Evolutionary conservation across 1,140 invertebrate species (phyloP), one percentile per base, ranked within the genome.

Genomic region (Coboldia fuscipes): DNA sequence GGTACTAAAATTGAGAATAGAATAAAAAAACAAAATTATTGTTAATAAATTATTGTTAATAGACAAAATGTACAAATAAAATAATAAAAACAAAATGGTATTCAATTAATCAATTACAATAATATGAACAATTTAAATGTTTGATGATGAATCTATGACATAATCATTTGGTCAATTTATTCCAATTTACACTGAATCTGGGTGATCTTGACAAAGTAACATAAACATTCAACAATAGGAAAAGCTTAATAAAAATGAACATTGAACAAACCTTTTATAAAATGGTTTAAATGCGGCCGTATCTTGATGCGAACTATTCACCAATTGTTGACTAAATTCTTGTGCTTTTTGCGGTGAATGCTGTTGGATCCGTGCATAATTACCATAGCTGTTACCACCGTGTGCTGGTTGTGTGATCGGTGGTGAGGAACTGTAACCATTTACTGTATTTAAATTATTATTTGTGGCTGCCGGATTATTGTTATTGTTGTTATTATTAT

Each of bases 281-380:
- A 84, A 79, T 33, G 80, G 79, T 56, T 83, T 83, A 50, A 84
- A 86, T 45, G 73, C 73, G 24, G 78, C 70, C 41, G 69, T 64
- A 41, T 69, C 60, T 42, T 45, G 38, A 36, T 31, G 65, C 45
- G 63, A 57, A 24, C 65, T 70, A 45, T 60, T 58, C 45, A 50
- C 62, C 24, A 65, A 47, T 34, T 58, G 59, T 33, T 58, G 58
- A 39, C 54, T 56, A 42, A 57, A 66, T 7, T 61, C 42, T 29
- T 29, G 27, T 5, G 27, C 27, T 15, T 53, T 51, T 1, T 46
- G 33, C 13, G 39, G 38, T 21, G 45, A 47, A 38, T 60, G 60
- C 39, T 64, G 60, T 5, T 44, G 41, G 4, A 45, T 33, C 5
- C 45, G 35, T 6, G 48, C 43, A n/a, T 46, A 50, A 33, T 30